Conservation (phyloP, 2,888 invertebrate species). For the Tineola bisselliella region DNA sequence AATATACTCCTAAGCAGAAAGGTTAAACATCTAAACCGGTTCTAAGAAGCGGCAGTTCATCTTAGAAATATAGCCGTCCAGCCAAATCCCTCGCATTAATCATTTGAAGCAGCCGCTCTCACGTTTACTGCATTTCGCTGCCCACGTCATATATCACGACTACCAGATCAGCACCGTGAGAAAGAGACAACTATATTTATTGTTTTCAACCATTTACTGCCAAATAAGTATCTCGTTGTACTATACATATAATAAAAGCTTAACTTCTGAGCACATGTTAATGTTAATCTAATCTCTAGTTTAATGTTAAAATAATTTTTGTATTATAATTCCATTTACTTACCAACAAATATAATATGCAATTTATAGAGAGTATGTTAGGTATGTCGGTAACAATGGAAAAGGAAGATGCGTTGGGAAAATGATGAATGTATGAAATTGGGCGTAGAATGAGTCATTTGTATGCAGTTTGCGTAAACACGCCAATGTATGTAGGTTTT, state of each 20-base stretch:
- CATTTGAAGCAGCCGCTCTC: background rate
- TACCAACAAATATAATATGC: too few species aligned
- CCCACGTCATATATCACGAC: background rate
- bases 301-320: too few species aligned
- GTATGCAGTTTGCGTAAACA: background rate
- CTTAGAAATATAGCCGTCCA: constrained; percentile 5
- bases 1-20: background rate
- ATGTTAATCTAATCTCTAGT: too few species aligned
- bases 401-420: background rate
- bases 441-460: background rate
- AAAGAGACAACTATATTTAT: background rate
- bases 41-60: background rate
- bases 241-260: too few species aligned
- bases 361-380: background rate
- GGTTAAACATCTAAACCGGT: background rate
- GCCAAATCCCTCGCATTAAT: constrained; percentile 1
- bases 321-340: too few species aligned
- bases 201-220: background rate
- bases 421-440: constrained; percentile 5
- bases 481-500: background rate
- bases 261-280: too few species aligned
- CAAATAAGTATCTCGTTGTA: too few species aligned
- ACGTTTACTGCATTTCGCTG: background rate
- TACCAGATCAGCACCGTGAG: background rate
- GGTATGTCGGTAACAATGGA: background rate